Base-by-base conservation (phyloP, 2,888 invertebrate species). In the Luperina testacea region DNA sequence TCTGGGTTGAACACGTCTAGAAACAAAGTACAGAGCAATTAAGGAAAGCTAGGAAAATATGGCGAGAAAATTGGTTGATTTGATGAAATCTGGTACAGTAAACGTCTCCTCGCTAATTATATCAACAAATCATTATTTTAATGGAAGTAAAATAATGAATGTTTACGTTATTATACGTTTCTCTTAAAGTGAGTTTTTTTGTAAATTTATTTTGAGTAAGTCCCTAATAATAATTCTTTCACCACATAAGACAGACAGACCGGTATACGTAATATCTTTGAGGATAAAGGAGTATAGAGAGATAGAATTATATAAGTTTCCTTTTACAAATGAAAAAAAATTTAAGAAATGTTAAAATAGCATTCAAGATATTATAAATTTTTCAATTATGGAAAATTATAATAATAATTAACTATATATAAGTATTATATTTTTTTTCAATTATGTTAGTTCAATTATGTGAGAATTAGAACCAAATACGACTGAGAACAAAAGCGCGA, bases 1-100 rank as follows among this genome's bases (percentile, higher is more conserved):
- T 98, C 98, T 3, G 92, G 97, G 0, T 97, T 92, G 92, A 98
- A 98, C 71, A 97, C 97, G 0, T 97, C 97, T 97, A 91, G 8
- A 90, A 91, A 72, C 38, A 71, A 11, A 57, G 27, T 15, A 20
- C 13, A 8, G 1, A 73, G 20, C 24, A 11, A 27, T 67, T 48
- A 48, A 59, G 15, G 53, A 63, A 38, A 11, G 27, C 8, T 24
- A 38, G 3, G n/a, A 61, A 51, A 51, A 32, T 32, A 63, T 63
- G 63, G 8, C 32, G 32, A 63, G 2, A 27, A 63, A 63, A 32
- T 63, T 63, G 9, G 63, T 63, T 63, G 32, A 8, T 17, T 20
- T 63, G 8, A 32, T 32, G 32, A 32, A 63, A 63, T 63, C 63
- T 11, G 5, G 48, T 51, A 51, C 20, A 7, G 6, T 53, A 59